Conservation (phyloP, 1,140 invertebrate genomes). For the Rhynchophorus ferrugineus region DNA sequence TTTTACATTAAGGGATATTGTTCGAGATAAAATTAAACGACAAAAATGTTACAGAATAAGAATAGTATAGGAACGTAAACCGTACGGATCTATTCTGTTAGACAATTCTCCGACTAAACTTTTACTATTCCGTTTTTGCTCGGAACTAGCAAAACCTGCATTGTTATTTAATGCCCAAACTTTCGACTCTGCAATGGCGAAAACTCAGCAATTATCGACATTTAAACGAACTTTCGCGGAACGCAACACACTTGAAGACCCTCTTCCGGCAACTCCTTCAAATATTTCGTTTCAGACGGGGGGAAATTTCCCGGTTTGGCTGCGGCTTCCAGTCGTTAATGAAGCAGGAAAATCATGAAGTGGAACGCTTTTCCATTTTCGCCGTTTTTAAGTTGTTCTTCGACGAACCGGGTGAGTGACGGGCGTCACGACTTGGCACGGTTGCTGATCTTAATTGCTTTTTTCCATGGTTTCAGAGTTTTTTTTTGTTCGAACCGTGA, state of each 20-base stretch:
- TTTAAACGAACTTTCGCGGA: constrained; percentile 18
- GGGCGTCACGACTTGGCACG: constrained; percentile 2
- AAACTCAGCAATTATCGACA: constrained; percentile 17
- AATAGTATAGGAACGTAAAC: too few species aligned
- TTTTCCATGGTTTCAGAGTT: too few species aligned
- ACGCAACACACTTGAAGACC: constrained; percentile 15
- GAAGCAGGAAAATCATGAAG: constrained; percentile 25
- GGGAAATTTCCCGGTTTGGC: constrained; percentile 6
- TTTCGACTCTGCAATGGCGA: neutral
- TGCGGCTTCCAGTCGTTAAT: constrained; percentile 19
- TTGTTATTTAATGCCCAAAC: too few species aligned
- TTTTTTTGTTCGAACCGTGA: too few species aligned
- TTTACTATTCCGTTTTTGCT: too few species aligned
- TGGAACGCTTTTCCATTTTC: constrained; percentile 22
- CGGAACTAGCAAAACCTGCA: too few species aligned
- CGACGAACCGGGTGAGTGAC: constrained; percentile 10
- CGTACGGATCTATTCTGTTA: too few species aligned
- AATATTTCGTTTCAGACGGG: constrained; percentile 13
- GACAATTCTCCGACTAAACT: too few species aligned
- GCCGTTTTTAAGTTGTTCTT: constrained; percentile 14
- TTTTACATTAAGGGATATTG: too few species aligned
- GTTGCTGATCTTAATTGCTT: constrained; percentile 18
- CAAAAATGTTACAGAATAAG: too few species aligned
- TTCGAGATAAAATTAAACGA: too few species aligned
- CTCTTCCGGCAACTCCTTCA: constrained; percentile 16